phyloP scores from a whole-genome alignment of 2,113 vertebrate species.

The Columba livia region DNA sequence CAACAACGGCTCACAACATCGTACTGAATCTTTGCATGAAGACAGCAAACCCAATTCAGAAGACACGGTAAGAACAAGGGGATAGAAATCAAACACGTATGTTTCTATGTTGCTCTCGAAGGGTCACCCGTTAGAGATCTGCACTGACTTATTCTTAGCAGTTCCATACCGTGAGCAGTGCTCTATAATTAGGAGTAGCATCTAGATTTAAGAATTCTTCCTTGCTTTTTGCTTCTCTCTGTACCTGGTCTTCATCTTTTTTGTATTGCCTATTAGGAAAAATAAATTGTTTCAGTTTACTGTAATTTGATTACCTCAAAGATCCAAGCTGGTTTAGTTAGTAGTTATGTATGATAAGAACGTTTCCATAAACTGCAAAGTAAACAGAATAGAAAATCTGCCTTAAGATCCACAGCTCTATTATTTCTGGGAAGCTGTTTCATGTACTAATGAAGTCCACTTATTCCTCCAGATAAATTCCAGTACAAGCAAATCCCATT shows the following conservation, averaged over 20 bases:
- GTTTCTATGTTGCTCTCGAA: neutral
- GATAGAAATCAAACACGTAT: neutral
- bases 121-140: neutral
- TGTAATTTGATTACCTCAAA: constrained; percentile 1
- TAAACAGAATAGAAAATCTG: neutral
- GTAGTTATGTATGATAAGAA: neutral
- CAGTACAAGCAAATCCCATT: neutral
- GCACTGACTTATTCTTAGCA: neutral
- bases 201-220: constrained; percentile 53
- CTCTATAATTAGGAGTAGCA: constrained; percentile 75
- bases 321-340: neutral
- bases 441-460: neutral
- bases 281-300: neutral
- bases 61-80: neutral
- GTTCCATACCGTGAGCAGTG: constrained; percentile 80
- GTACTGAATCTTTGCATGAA: neutral
- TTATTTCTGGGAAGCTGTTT: neutral
- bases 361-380: neutral
- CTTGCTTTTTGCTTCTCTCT: constrained; percentile 43
- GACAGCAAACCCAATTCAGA: neutral
- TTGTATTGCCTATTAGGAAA: constrained; percentile 61
- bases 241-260: constrained; percentile 63
- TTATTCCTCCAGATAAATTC: neutral
- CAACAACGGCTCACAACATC: neutral
- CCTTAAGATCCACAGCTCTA: neutral